A percentile compares a stretch with the other conserved stretches of the same genome.
These are phyloP conservation scores for Alcedo atthis DNA, from an alignment of 2,797 vertebrate genomes.

Conservation along the genomic window DNA sequence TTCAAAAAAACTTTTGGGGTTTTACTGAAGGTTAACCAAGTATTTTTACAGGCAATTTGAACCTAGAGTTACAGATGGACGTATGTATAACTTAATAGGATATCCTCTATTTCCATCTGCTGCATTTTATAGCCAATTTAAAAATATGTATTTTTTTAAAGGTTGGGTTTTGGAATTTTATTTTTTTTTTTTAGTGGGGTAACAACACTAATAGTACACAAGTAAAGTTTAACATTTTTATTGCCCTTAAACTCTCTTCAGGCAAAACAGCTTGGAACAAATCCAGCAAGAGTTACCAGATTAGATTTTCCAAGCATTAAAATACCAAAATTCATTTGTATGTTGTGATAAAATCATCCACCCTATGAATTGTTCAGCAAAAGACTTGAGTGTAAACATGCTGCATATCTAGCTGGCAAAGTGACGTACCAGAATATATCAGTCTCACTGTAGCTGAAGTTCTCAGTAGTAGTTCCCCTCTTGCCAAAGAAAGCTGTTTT, in stretches of 20 bases:
- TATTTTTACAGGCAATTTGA: not conserved
- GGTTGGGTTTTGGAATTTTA: too few relatives aligned
- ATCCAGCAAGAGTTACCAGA: not conserved
- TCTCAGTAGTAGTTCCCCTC: not conserved
- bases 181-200: not conserved
- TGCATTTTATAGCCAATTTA: not conserved
- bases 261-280: not conserved
- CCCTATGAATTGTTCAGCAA: not conserved
- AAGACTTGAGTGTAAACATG: not conserved
- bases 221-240: not conserved
- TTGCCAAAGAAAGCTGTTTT: constrained; percentile 21
- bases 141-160: not conserved
- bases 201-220: not conserved
- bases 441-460: not conserved
- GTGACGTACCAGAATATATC: not conserved
- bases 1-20: not conserved
- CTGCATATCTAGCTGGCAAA: not conserved
- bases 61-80: not conserved
- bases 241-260: not conserved
- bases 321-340: not conserved
- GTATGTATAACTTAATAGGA: not conserved
- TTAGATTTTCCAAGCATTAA: not conserved
- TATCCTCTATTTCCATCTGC: not conserved
- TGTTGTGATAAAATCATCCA: not conserved
- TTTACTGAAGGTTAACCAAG: constrained; percentile 33